Conservation (phyloP, 2,888 invertebrate species). For the Agrilus mali region DNA sequence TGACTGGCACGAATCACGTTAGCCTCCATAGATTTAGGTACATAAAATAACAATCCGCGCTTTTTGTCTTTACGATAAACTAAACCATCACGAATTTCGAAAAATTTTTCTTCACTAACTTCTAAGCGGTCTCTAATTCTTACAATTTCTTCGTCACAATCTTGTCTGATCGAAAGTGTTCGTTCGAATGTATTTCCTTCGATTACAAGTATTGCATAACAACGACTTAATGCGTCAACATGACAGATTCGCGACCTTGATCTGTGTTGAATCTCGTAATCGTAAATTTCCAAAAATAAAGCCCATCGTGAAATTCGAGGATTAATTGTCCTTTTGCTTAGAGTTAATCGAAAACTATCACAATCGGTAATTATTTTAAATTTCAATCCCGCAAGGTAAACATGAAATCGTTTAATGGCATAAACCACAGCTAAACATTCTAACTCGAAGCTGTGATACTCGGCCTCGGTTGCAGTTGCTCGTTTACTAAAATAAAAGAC, state of each 20-base stretch:
- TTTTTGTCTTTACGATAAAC: conserved; percentile 8
- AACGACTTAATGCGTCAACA: conserved; percentile 14
- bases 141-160: too few species aligned
- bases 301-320: background rate
- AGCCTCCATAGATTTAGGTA: conserved; percentile 15
- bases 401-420: conserved; percentile 16
- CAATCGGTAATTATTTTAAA: conserved; percentile 22
- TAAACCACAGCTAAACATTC: conserved; percentile 19
- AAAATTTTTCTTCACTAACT: background rate
- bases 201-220: conserved; percentile 1
- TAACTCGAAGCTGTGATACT: conserved; percentile 24
- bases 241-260: conserved; percentile 19
- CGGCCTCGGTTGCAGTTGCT: conserved; percentile 18
- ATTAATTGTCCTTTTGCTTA: conserved; percentile 14
- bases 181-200: background rate
- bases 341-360: conserved; percentile 18
- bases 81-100: background rate
- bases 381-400: conserved; percentile 18
- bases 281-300: conserved; percentile 15
- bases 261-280: conserved; percentile 15
- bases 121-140: background rate
- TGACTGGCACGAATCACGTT: conserved; percentile 16
- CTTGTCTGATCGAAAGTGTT: too few species aligned
- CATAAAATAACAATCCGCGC: conserved; percentile 10
- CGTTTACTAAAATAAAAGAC: conserved; percentile 23